phyloP scores from a whole-genome alignment of 2,888 invertebrate species.

The Heteropelma amictum region DNA sequence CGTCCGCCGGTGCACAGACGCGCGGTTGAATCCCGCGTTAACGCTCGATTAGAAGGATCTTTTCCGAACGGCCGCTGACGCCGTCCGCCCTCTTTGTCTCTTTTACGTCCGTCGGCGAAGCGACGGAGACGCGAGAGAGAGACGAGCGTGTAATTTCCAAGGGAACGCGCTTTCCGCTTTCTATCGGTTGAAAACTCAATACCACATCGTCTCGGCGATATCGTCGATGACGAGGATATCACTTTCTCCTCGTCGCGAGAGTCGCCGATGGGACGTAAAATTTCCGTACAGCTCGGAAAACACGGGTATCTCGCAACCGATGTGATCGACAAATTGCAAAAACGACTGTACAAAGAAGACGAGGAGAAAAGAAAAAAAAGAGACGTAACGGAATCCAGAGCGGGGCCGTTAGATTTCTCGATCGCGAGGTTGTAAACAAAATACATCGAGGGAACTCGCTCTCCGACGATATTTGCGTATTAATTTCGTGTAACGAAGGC shows the following conservation, averaged over 20 bases:
- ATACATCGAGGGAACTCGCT: slow-evolving; percentile 60
- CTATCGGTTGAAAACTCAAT: slow-evolving; percentile 33
- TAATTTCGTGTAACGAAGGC: slow-evolving; percentile 73
- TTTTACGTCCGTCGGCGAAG: slow-evolving; percentile 9
- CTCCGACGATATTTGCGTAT: slow-evolving; percentile 72
- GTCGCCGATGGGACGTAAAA: too few relatives aligned
- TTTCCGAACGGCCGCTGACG: slow-evolving; percentile 32
- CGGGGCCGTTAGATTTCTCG: slow-evolving; percentile 41
- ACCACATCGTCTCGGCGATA: too few relatives aligned
- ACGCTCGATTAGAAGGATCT: slow-evolving; percentile 55
- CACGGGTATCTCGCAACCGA: too few relatives aligned
- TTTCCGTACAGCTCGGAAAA: too few relatives aligned
- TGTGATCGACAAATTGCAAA: too few relatives aligned
- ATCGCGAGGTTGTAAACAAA: slow-evolving; percentile 52
- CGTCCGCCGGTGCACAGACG: slow-evolving; percentile 13
- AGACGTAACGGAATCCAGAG: too few relatives aligned
- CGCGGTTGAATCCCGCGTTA: slow-evolving; percentile 28
- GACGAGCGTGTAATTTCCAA: slow-evolving; percentile 49
- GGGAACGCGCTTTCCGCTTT: slow-evolving; percentile 36
- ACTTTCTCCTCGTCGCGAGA: too few relatives aligned
- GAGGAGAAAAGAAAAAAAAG: too few relatives aligned
- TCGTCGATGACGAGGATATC: too few relatives aligned
- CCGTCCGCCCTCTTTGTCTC: slow-evolving; percentile 17
- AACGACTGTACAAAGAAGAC: too few relatives aligned
- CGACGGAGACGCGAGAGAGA: slow-evolving; percentile 46